Conservation (phyloP, 2,797 vertebrate species). For the Syndactyla subalaris region DNA sequence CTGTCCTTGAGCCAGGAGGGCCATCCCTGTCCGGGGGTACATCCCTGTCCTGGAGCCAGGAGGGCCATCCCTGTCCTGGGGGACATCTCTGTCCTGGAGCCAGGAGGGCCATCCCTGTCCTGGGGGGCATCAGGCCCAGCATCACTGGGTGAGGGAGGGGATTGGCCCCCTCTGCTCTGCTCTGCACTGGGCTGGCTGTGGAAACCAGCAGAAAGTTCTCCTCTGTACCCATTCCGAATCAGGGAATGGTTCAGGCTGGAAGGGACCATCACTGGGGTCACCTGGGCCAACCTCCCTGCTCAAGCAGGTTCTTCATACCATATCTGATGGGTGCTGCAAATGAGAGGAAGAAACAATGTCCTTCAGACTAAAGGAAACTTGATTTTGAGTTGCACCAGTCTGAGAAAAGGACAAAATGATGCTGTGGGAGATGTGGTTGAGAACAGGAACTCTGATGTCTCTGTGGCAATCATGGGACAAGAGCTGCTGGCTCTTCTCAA, state of each 20-base stretch:
- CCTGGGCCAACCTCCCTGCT: too few species aligned
- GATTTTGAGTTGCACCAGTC: neutral
- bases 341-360: neutral
- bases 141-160: too few species aligned
- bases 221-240: too few species aligned
- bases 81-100: neutral
- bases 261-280: too few species aligned
- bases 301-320: too few species aligned
- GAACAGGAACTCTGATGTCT: neutral
- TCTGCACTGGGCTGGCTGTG: too few species aligned
- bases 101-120: neutral
- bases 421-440: neutral
- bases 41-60: neutral
- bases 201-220: too few species aligned
- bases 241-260: too few species aligned
- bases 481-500: neutral
- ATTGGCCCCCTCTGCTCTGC: too few species aligned
- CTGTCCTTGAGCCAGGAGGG: neutral
- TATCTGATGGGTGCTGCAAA: neutral
- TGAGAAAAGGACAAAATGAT: neutral
- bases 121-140: too few species aligned
- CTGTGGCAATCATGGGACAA: fast-evolving
- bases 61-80: neutral
- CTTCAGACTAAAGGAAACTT: neutral
- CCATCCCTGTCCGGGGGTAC: neutral